phyloP scores from a whole-genome alignment of 2,113 vertebrate genomes.

The Myocastor coypus region DNA sequence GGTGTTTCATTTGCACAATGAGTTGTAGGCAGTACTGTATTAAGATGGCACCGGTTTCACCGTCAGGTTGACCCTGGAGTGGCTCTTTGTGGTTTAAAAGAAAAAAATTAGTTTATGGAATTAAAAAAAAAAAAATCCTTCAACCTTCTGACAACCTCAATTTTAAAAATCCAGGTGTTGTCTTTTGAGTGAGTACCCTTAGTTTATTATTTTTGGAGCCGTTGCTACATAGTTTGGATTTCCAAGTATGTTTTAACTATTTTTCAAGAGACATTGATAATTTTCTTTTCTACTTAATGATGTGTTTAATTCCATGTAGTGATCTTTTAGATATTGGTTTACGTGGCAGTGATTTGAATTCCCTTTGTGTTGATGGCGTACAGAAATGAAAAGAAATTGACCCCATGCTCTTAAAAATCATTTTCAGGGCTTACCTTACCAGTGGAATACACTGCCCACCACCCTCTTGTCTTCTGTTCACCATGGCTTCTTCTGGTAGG shows the following conservation, averaged over 20 bases:
- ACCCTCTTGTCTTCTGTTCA: conserved; percentile 77
- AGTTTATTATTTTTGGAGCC: conserved; percentile 53
- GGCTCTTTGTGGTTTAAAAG: not conserved
- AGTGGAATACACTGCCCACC: conserved; percentile 74
- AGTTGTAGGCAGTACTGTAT: conserved; percentile 55
- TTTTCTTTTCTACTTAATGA: conserved; percentile 26
- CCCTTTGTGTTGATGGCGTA: conserved; percentile 60
- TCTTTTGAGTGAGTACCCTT: conserved; percentile 26
- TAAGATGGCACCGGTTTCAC: conserved; percentile 74
- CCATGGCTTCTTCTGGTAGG: conserved; percentile 91
- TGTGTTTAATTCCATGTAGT: conserved; percentile 43
- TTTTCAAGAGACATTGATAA: conserved; percentile 14
- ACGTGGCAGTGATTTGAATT: conserved; percentile 52
- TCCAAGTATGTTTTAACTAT: not conserved
- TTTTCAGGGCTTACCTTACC: conserved; percentile 77
- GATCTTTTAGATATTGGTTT: conserved; percentile 64
- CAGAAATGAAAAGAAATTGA: conserved; percentile 76
- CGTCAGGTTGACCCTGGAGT: conserved; percentile 43
- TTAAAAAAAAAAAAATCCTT: not conserved
- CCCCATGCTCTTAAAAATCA: conserved; percentile 73
- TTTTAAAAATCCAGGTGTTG: not conserved
- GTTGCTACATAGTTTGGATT: not conserved
- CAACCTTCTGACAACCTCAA: not conserved
- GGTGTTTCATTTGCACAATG: conserved; percentile 77
- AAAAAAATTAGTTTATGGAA: not conserved